Evolutionary conservation across 92 coral and sea anemone species (phyloP).

Genomic region (Heteractis magnifica): DNA sequence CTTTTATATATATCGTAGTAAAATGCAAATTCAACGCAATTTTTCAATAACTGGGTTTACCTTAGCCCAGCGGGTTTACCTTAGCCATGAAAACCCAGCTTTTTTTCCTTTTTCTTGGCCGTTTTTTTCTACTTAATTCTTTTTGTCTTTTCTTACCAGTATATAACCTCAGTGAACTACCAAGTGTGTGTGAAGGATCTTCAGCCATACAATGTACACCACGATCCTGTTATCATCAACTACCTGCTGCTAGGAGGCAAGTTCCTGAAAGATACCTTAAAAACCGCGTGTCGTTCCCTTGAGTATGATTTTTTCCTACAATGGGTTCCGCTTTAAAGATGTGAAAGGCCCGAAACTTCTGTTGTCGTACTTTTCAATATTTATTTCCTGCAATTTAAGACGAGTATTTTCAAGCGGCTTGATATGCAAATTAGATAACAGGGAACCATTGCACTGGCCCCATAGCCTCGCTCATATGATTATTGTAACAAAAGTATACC

Average conservation of each 20-base stretch:
- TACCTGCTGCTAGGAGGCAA: slow-evolving; percentile 75
- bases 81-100: too few relatives aligned
- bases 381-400: too few relatives aligned
- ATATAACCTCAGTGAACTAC: not conserved
- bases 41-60: not conserved
- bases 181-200: slow-evolving; percentile 74
- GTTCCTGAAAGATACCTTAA: not conserved
- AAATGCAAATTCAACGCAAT: too few relatives aligned
- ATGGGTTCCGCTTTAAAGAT: too few relatives aligned
- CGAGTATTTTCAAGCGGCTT: too few relatives aligned
- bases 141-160: not conserved
- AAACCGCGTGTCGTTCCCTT: not conserved
- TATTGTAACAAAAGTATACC: not conserved
- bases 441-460: too few relatives aligned
- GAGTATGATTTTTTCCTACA: not conserved
- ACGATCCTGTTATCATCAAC: slow-evolving; percentile 68
- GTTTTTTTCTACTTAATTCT: not conserved
- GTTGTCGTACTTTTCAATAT: not conserved
- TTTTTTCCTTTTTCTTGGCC: too few relatives aligned
- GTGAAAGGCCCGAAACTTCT: too few relatives aligned
- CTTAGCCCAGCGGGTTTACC: not conserved
- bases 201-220: slow-evolving; percentile 54
- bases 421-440: too few relatives aligned
- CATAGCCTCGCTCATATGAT: too few relatives aligned
- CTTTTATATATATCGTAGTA: too few relatives aligned